Base-by-base conservation (phyloP, 2,113 vertebrate species). In the Gulo gulo region DNA sequence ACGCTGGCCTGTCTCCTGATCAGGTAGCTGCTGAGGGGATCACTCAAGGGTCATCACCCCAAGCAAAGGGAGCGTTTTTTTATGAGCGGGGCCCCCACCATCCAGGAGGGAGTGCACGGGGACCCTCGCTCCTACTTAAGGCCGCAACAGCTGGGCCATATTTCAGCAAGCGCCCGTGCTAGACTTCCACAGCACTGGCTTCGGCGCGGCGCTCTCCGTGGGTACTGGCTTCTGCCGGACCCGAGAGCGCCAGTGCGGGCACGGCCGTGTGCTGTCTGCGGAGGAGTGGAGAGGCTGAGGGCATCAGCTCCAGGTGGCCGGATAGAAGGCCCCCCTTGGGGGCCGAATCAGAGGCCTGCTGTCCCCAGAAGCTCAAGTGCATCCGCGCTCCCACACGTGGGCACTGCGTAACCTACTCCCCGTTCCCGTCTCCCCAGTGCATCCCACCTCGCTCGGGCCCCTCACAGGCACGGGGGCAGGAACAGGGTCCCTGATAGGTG, bases 381-480 rank as follows among this genome's bases (percentile, higher is more conserved):
- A 9, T 14, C 24, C 7, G 4, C 24, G 11, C 74, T 29, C 42
- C 74, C 42, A 16, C 26, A 4, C 6, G 12, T 5, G 16, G 73
- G 8, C 42, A 2, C 42, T 45, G 1, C 0, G 42, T 4, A 31
- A 76, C 0, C 14, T 9, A 16, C 42, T 29, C 26, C 14, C 7
- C 6, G 3, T 47, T 76, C 24, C 14, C 2, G 14, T 29, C 24
- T 26, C 39, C 73, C 73, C 13, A 12, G 73, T 26, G 73, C 73
- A 23, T 45, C 24, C 39, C 24, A 24, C 21, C 24, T 76, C 12
- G 12, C 73, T 26, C 7, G 23, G 42, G 71, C 23, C 24, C 39
- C 71, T 39, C 36, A 24, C 36, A 13, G 1, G 20, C 36, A 13
- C 36, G 2, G 4, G 26, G 71, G 23, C 36, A 26, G 71, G 39